A percentile compares a stretch with the other conserved stretches of the same genome.
Conservation (phyloP, 2,888 invertebrate species). For the Lithophane semibrunnea region DNA sequence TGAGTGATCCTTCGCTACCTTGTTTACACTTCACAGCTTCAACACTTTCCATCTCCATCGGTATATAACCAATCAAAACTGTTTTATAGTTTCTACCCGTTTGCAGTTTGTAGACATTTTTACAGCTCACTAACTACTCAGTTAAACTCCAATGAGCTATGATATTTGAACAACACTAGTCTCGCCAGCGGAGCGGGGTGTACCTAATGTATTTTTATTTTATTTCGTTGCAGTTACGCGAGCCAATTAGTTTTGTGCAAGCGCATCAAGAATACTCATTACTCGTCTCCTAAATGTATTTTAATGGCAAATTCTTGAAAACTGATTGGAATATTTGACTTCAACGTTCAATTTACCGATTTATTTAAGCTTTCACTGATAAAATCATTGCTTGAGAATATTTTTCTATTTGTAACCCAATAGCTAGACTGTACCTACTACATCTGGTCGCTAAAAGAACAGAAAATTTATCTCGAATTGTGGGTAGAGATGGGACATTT, state of each 20-base stretch:
- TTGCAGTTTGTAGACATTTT: slow-evolving; percentile 29
- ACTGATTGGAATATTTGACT: slow-evolving; percentile 19
- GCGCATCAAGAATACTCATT: slow-evolving; percentile 84
- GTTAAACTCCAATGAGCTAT: slow-evolving; percentile 51
- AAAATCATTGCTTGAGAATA: not conserved
- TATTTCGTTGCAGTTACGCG: slow-evolving; percentile 82
- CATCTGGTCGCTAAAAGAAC: slow-evolving; percentile 3
- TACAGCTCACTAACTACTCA: slow-evolving; percentile 44
- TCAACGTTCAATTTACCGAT: slow-evolving; percentile 2
- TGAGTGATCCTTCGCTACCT: slow-evolving; percentile 51
- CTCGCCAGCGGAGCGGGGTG: slow-evolving; percentile 72
- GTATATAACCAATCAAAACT: slow-evolving; percentile 13
- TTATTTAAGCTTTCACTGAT: not conserved
- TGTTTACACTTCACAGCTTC: slow-evolving; percentile 46
- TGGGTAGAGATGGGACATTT: slow-evolving; percentile 11
- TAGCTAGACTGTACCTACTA: not conserved
- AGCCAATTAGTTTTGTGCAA: slow-evolving; percentile 85
- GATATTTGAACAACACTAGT: slow-evolving; percentile 70
- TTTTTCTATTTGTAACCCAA: slow-evolving; percentile 1
- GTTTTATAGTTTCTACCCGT: slow-evolving; percentile 8
- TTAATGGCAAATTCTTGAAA: slow-evolving; percentile 66
- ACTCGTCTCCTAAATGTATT: slow-evolving; percentile 75
- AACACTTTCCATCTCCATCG: slow-evolving; percentile 21
- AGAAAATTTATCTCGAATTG: slow-evolving; percentile 33
- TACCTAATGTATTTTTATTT: slow-evolving; percentile 84